Evolutionary conservation across 1,140 invertebrate species (phyloP).

Genomic region (Cotesia chilonis): DNA sequence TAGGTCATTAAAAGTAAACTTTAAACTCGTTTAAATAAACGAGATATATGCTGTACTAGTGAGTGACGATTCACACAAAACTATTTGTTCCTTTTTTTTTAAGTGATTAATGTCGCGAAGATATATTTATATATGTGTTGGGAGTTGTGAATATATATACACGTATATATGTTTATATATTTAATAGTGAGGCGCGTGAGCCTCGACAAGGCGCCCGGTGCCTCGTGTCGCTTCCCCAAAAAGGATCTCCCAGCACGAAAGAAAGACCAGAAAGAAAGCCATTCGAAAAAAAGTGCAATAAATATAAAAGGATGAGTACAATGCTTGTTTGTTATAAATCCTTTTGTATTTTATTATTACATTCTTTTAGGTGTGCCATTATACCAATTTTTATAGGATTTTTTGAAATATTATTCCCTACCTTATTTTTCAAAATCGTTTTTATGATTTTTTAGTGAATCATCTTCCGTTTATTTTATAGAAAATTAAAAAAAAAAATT

Average conservation of each 20-base stretch:
- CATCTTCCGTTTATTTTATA: no score
- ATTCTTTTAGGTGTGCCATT: no score
- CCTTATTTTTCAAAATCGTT: no score
- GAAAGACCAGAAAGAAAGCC: slow-evolving; percentile 8
- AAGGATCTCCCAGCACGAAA: neutral
- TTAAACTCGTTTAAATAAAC: neutral
- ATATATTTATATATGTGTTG: slow-evolving; percentile 14
- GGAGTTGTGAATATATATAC: neutral
- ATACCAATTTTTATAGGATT: no score
- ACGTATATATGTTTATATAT: no score
- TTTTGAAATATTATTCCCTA: no score
- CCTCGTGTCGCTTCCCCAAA: slow-evolving; percentile 15
- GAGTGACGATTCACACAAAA: slow-evolving; percentile 16
- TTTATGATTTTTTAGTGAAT: no score
- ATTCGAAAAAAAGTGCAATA: neutral
- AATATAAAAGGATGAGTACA: neutral
- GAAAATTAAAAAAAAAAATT: no score
- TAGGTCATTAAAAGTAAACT: neutral
- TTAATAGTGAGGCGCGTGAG: slow-evolving; percentile 7
- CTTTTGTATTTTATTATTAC: no score
- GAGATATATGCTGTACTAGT: slow-evolving; percentile 5
- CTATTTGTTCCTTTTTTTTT: slow-evolving; percentile 17
- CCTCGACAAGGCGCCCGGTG: slow-evolving; percentile 11
- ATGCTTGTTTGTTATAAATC: slow-evolving; percentile 8
- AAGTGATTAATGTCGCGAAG: slow-evolving; percentile 31